Evolutionary conservation across 1,140 invertebrate genomes (phyloP).

Genomic region (Drosophila serrata): DNA sequence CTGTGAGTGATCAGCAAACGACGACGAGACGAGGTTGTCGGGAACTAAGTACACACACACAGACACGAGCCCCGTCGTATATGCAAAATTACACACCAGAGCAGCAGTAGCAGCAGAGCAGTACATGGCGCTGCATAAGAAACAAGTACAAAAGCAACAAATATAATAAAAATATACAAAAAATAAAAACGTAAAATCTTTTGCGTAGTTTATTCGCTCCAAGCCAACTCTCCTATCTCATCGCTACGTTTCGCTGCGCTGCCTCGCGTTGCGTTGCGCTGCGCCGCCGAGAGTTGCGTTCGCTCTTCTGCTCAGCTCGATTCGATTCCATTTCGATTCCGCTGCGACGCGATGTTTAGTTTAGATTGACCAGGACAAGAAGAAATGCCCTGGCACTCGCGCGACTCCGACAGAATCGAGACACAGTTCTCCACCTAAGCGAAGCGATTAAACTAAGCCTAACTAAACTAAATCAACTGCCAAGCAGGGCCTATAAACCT

Average conservation of each 20-base stretch:
- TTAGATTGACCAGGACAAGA: constrained; percentile 67
- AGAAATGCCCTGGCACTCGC: constrained; percentile 67
- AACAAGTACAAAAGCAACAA: constrained; percentile 41
- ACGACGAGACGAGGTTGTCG: constrained; percentile 69
- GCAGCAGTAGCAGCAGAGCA: constrained; percentile 18
- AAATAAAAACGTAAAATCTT: constrained; percentile 69
- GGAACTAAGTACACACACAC: constrained; percentile 40
- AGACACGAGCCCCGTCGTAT: constrained; percentile 14
- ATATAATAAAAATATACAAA: constrained; percentile 48
- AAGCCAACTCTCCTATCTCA: constrained; percentile 59
- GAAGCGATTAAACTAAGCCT: constrained; percentile 7
- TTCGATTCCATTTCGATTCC: constrained; percentile 31
- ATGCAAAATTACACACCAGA: constrained; percentile 35
- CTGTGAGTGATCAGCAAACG: constrained; percentile 73
- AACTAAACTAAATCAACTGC: constrained; percentile 25
- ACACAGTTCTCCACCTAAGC: constrained; percentile 32
- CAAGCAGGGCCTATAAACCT: constrained; percentile 25
- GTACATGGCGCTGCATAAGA: constrained; percentile 38
- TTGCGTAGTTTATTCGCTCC: constrained; percentile 74
- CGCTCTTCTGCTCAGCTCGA: constrained; percentile 42
- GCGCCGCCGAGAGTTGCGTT: constrained; percentile 37
- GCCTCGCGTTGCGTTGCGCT: constrained; percentile 55
- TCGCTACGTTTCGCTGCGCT: constrained; percentile 62
- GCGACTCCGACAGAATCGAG: constrained; percentile 55
- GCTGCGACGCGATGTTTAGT: constrained; percentile 59